Evolutionary conservation across 2,888 invertebrate species (phyloP), one percentile per base, ranked within the genome.

Genomic region (Atethmia centrago): DNA sequence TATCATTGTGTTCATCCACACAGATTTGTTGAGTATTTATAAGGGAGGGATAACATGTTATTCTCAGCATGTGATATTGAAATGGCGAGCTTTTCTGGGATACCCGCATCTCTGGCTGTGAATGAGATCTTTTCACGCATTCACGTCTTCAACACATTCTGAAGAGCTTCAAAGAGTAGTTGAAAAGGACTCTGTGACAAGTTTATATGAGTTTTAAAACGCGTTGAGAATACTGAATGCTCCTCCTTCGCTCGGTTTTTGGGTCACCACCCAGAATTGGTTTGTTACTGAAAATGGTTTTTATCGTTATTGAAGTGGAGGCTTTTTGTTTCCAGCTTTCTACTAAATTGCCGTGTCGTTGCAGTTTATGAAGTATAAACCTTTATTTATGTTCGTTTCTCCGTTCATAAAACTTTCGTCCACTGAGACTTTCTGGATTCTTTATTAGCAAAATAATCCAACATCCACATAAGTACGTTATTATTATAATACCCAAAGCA

Each of bases 281-380:
- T 79, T 79, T 80, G 65, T 82, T 75, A 70, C 75, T 53, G 40
- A 51, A 71, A 72, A 70, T 61, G 67, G 58, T 68, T 74, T 74
- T 76, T 75, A 79, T 74, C 59, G 79, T 82, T 76, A 84, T 72
- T 72, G 70, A 65, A 82, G 62, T 67, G 28, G 49, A 63, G 58
- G 77, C 21, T 31, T 65, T 83, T 70, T 72, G 68, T 63, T 73
- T 64, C 66, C 42, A 71, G 78, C 42, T 72, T 74, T 71, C 65
- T 69, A 58, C 56, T 78, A 69, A 81, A 83, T 75, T 53, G 63
- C 77, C 53, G 49, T 74, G 68, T 77, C 69, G 71, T 70, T 84
- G 81, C 78, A 81, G 51, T 83, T 84, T 84, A 83, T 84, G 83
- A 84, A 70, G 84, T 67, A 63, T 68, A n/a, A 74, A 69, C 72